Conservation (phyloP, 2,797 vertebrate genomes). For the Enteromius viviparus region DNA sequence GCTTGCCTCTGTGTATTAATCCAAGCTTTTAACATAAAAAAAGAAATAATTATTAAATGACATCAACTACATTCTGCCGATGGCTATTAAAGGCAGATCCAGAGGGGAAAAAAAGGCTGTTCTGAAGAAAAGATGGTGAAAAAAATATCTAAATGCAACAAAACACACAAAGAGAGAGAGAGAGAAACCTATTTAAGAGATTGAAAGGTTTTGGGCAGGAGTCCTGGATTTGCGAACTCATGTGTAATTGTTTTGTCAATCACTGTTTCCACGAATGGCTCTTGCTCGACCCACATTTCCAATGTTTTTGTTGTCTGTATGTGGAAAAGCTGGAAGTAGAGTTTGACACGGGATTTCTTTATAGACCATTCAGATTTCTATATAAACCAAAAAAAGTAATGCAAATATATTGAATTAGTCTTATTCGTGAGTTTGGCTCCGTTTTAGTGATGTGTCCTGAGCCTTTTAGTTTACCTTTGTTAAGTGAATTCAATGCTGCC, state of each 20-base stretch:
- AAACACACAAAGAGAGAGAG: neutral
- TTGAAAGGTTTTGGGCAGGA: slow-evolving; percentile 22
- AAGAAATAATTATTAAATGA: neutral
- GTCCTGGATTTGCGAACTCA: slow-evolving; percentile 1
- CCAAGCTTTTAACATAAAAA: neutral
- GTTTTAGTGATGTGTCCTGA: neutral
- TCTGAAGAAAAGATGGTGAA: neutral
- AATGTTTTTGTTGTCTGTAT: neutral
- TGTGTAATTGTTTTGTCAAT: slow-evolving; percentile 30
- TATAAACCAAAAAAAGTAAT: neutral
- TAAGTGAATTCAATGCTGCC: neutral
- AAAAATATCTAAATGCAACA: slow-evolving; percentile 9
- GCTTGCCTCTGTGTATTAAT: neutral
- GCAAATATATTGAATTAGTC: neutral
- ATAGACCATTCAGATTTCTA: neutral
- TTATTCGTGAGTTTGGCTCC: neutral
- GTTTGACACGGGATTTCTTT: slow-evolving; percentile 3
- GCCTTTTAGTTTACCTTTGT: neutral
- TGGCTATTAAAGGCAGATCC: neutral
- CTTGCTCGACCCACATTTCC: slow-evolving; percentile 30
- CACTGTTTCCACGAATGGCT: slow-evolving; percentile 8
- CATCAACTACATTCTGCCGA: neutral
- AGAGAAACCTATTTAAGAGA: neutral
- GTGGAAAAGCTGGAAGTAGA: slow-evolving; percentile 8
- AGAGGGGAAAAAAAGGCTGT: neutral